Percentiles rank a stretch among this genome's conserved stretches.
These are phyloP conservation scores for Chouioia cunea DNA, from an alignment of 2,888 invertebrate species.

Conservation along the genomic window DNA sequence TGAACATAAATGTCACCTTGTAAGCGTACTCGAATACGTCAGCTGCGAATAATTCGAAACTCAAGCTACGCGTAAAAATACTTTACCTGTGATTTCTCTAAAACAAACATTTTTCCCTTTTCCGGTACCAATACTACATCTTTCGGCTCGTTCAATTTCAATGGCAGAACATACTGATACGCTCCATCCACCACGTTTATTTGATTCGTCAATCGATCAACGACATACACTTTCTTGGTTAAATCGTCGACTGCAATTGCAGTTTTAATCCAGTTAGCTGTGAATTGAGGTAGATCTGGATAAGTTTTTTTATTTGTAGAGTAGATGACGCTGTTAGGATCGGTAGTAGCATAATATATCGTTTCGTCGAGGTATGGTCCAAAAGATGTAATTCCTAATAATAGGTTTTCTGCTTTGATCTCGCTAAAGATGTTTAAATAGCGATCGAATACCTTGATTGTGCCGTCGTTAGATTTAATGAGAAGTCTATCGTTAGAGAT, in stretches of 20 bases:
- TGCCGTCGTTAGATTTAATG: not conserved
- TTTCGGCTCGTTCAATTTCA: not conserved
- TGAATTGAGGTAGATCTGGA: not conserved
- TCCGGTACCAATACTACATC: not conserved
- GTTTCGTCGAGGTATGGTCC: not conserved
- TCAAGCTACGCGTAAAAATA: not conserved
- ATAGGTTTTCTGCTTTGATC: not conserved
- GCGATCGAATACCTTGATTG: not conserved
- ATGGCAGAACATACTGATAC: not conserved
- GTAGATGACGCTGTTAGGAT: not conserved
- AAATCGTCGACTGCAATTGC: constrained; percentile 4
- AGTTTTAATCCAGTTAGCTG: constrained; percentile 3
- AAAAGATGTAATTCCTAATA: not conserved
- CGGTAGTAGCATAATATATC: constrained; percentile 2
- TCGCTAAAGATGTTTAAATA: too few relatives aligned
- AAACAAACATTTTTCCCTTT: not conserved
- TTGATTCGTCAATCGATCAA: not conserved
- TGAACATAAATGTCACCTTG: too few relatives aligned
- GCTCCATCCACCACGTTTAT: not conserved
- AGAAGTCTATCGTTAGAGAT: not conserved
- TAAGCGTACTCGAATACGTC: not conserved
- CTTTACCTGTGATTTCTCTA: not conserved
- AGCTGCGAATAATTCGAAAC: not conserved
- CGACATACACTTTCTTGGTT: not conserved
- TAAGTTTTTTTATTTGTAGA: not conserved